A percentile compares a stretch with the other conserved stretches of the same genome.
phyloP scores from a whole-genome alignment of 1,140 invertebrate genomes.

The Galendromus occidentalis region DNA sequence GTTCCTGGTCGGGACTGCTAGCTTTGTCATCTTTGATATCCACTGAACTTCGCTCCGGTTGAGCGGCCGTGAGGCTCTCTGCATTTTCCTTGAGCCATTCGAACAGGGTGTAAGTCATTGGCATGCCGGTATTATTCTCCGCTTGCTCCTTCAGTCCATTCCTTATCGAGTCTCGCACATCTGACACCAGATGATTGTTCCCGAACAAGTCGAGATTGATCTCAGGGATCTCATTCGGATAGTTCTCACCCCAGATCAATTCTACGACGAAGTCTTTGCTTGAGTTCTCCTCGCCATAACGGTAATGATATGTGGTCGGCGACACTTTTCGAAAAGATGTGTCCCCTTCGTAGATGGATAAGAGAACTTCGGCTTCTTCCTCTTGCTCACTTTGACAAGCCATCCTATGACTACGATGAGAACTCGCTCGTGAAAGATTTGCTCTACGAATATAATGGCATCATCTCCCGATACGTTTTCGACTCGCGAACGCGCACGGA shows the following conservation, averaged over 20 bases:
- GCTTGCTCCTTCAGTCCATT: constrained; percentile 15
- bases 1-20: constrained; percentile 15
- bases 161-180: constrained; percentile 12
- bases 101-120: constrained; percentile 84
- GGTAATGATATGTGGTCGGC: constrained; percentile 24
- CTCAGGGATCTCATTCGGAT: constrained; percentile 56
- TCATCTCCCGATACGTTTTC: no score
- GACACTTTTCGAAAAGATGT: constrained; percentile 49
- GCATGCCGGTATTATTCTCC: constrained; percentile 34
- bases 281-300: constrained; percentile 64
- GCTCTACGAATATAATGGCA: no score
- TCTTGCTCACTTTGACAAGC: constrained; percentile 33
- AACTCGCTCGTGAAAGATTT: no score
- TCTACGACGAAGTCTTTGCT: constrained; percentile 65
- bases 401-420: not conserved
- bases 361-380: constrained; percentile 71
- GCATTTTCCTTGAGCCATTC: constrained; percentile 71
- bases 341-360: constrained; percentile 86
- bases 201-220: constrained; percentile 80
- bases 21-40: not conserved
- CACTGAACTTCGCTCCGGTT: constrained; percentile 35
- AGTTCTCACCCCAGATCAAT: constrained; percentile 59
- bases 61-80: constrained; percentile 43
- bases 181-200: constrained; percentile 49
- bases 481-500: no score